Conservation (phyloP, 2,797 vertebrate genomes). For the Myotis pilosus region DNA sequence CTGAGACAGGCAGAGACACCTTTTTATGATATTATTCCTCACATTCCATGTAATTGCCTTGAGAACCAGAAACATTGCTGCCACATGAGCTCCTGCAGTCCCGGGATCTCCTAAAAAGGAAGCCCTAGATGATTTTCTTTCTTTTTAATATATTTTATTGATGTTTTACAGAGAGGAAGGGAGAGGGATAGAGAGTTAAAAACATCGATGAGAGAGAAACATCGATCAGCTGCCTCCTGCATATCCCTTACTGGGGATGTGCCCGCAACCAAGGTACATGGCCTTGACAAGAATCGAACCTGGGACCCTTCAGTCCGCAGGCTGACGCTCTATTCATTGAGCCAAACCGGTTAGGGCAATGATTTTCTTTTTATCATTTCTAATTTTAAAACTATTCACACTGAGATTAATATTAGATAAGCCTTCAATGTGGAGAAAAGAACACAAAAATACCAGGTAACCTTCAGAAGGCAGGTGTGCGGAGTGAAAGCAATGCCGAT, state of each 20-base stretch:
- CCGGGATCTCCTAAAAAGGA: background rate
- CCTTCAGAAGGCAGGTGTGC: background rate
- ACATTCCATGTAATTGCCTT: background rate
- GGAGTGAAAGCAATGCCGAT: background rate
- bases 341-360: too few species aligned
- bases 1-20: background rate
- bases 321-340: too few species aligned
- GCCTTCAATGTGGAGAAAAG: background rate
- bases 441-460: background rate
- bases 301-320: too few species aligned
- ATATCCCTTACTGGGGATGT: too few species aligned
- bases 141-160: too few species aligned
- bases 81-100: accelerated
- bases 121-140: background rate
- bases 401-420: background rate
- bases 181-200: too few species aligned
- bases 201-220: too few species aligned
- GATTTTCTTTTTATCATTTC: background rate
- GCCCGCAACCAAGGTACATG: too few species aligned
- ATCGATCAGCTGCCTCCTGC: too few species aligned
- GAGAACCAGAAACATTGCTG: background rate
- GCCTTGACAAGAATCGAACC: too few species aligned
- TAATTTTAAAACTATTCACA: background rate
- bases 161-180: too few species aligned
- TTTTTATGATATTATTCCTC: background rate